A percentile compares a stretch with the other conserved stretches of the same genome.
Conservation (phyloP, 2,888 invertebrate species). For the Plebejus anna region DNA sequence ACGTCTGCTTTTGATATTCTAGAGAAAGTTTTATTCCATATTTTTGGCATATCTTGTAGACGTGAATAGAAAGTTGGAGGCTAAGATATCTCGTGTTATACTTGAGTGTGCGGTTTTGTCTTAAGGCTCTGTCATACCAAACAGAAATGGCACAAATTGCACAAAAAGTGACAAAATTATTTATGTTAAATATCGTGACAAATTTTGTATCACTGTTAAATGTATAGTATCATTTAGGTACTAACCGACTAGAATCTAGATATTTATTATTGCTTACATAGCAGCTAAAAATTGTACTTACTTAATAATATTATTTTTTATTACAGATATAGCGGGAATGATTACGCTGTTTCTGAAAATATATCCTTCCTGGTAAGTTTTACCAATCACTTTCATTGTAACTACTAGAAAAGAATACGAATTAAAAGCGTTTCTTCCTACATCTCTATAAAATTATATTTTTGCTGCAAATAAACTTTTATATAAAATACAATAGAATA, state of each 20-base stretch:
- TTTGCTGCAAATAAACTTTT: background rate
- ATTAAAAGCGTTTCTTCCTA: background rate
- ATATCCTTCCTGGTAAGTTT: constrained; percentile 58
- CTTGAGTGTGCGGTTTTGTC: background rate
- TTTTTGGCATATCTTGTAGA: constrained; percentile 2
- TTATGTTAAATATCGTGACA: no score
- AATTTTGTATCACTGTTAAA: no score
- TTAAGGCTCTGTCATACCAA: background rate
- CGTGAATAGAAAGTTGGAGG: constrained; percentile 19
- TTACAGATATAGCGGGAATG: constrained; percentile 67
- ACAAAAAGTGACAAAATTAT: background rate
- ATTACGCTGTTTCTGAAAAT: constrained; percentile 44
- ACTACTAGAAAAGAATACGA: background rate
- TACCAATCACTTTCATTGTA: background rate
- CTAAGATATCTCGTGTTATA: no score
- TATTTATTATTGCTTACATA: background rate
- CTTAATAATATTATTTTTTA: constrained; percentile 38
- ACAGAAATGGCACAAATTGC: background rate
- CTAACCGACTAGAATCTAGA: no score
- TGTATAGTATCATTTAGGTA: no score
- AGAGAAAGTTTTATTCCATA: constrained; percentile 22
- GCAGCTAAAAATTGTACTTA: background rate
- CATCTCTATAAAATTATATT: constrained; percentile 3
- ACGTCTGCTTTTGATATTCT: constrained; percentile 18
- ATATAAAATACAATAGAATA: background rate